Conservation (phyloP, 2,113 vertebrate genomes). For the Geococcyx californianus region DNA sequence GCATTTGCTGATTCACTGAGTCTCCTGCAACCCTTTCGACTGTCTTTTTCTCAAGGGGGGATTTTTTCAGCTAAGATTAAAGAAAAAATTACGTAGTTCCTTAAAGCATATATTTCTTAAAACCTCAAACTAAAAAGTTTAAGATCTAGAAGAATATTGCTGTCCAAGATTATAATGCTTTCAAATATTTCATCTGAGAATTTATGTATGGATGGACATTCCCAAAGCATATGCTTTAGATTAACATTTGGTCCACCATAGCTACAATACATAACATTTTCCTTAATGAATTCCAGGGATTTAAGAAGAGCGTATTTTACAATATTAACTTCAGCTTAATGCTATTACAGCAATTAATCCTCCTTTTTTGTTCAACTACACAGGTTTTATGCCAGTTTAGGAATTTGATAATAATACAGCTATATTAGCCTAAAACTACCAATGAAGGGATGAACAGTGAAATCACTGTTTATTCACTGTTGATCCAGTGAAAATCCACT, state of each 20-base stretch:
- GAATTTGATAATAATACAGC: background rate
- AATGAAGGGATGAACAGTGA: background rate
- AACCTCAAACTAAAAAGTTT: background rate
- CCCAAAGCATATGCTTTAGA: background rate
- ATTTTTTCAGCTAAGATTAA: background rate
- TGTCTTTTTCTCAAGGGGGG: background rate
- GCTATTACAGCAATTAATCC: background rate
- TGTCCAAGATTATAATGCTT: background rate
- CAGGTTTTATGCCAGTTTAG: background rate
- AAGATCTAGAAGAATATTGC: background rate
- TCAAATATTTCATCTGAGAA: slow-evolving; percentile 14
- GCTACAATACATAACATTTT: background rate
- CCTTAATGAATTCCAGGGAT: slow-evolving; percentile 14
- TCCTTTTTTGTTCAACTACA: background rate
- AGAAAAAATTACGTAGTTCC: background rate
- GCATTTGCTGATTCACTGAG: slow-evolving; percentile 14
- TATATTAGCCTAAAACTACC: background rate
- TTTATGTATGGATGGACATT: slow-evolving; percentile 2
- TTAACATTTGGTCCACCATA: background rate
- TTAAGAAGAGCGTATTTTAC: background rate
- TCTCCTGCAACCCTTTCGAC: background rate
- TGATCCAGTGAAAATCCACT: background rate
- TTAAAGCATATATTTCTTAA: background rate
- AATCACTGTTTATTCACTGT: background rate
- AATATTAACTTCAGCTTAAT: background rate